A percentile compares a stretch with the other conserved stretches of the same genome.
phyloP scores from a whole-genome alignment of 1,140 invertebrate genomes.

The Plutomurus gul region DNA sequence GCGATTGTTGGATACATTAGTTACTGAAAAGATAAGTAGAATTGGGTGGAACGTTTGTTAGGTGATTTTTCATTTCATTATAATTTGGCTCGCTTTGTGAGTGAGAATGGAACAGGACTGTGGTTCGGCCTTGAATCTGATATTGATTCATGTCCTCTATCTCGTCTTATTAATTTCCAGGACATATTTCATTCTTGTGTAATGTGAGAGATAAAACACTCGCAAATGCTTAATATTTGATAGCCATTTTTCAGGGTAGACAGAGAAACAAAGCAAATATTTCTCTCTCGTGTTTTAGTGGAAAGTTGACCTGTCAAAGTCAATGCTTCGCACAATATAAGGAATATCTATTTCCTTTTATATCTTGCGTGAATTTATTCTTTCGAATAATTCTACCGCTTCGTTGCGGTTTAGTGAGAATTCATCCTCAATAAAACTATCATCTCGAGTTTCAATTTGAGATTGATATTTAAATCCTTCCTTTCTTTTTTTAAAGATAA shows the following conservation, averaged over 20 bases:
- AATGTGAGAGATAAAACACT: constrained; percentile 22
- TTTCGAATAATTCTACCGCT: no score
- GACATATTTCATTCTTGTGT: constrained; percentile 13
- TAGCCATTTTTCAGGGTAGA: background rate
- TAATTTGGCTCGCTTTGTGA: constrained; percentile 17
- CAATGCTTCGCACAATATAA: no score
- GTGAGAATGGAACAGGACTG: constrained; percentile 12
- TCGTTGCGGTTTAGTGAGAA: no score
- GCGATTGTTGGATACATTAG: background rate
- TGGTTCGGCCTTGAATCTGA: constrained; percentile 14
- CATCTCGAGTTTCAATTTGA: no score
- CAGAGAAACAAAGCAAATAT: background rate
- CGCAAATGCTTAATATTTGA: background rate
- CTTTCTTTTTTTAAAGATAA: no score
- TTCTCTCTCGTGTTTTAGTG: no score
- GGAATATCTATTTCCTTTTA: no score
- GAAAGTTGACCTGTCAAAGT: no score
- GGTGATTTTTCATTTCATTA: constrained; percentile 30
- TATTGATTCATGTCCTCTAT: constrained; percentile 22
- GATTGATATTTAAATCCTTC: no score
- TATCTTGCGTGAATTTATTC: no score
- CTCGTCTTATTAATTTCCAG: constrained; percentile 23
- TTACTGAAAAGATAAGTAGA: constrained; percentile 19
- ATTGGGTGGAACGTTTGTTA: constrained; percentile 18
- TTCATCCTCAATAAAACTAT: no score